These are phyloP conservation scores for Heliconius hermathena DNA, from an alignment of 1,140 invertebrate genomes.

Conservation along the genomic window DNA sequence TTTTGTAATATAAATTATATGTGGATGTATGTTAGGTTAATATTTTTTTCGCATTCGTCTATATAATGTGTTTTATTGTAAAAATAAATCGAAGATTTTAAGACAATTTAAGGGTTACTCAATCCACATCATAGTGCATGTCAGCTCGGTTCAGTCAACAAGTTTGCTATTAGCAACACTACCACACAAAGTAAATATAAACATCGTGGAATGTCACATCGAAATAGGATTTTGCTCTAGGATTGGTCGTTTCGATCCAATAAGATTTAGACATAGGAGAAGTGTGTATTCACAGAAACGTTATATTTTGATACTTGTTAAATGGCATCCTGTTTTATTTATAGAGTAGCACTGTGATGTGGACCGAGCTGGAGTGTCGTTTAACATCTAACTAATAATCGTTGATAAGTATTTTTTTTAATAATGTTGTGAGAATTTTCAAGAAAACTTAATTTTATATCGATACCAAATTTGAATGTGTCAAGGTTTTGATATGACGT, in stretches of 20 bases:
- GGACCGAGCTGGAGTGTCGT: not conserved
- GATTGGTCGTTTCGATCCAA: not conserved
- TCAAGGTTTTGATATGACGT: not conserved
- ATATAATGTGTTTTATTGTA: not conserved
- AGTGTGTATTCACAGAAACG: constrained; percentile 7
- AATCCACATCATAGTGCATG: not conserved
- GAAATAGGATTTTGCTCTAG: constrained; percentile 1
- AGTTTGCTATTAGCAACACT: not conserved
- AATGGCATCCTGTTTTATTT: constrained; percentile 3
- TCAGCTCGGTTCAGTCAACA: not conserved
- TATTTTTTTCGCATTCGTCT: not conserved
- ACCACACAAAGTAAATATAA: not conserved
- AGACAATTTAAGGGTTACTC: not conserved
- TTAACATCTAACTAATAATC: not conserved
- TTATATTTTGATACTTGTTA: constrained; percentile 13
- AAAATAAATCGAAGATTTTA: not conserved
- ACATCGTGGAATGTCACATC: not conserved
- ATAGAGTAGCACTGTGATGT: not conserved
- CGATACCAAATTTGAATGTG: not conserved
- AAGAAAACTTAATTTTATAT: not conserved
- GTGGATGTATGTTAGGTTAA: not conserved
- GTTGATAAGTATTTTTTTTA: not conserved
- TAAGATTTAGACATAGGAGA: not conserved
- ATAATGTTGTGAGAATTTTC: constrained; percentile 5
- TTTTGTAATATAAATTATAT: too few relatives aligned